phyloP scores from a whole-genome alignment of 2,113 vertebrate genomes.

The Tricholaema leucomelas region DNA sequence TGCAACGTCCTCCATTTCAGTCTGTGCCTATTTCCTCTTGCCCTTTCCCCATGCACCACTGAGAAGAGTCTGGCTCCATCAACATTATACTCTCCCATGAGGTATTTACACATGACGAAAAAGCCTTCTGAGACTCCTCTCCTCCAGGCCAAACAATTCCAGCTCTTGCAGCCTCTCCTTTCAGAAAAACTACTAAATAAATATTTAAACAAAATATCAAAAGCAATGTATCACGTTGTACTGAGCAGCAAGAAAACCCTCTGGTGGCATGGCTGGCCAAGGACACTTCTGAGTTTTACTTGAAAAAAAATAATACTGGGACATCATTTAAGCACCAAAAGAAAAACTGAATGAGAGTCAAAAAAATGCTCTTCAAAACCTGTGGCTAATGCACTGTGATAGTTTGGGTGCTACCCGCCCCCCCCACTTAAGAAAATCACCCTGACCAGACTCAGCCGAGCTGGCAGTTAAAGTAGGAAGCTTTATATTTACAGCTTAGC shows the following conservation, averaged over 20 bases:
- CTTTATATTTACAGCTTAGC: too few relatives aligned
- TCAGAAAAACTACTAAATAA: not conserved
- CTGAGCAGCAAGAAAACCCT: not conserved
- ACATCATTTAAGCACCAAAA: not conserved
- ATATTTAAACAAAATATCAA: not conserved
- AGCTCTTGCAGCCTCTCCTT: not conserved
- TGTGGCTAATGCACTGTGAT: not conserved
- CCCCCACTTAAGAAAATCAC: too few relatives aligned
- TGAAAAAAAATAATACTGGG: not conserved
- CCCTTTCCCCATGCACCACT: not conserved
- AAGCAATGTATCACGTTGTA: not conserved
- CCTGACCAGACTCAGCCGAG: too few relatives aligned
- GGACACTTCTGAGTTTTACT: not conserved
- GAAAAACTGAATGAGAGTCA: not conserved
- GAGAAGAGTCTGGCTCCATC: not conserved
- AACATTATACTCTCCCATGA: not conserved
- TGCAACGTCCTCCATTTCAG: not conserved
- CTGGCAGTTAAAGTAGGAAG: too few relatives aligned
- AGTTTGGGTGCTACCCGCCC: too few relatives aligned
- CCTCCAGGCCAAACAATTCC: not conserved
- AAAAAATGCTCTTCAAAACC: not conserved
- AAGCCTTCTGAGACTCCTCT: not conserved
- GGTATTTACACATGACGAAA: not conserved
- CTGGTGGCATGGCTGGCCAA: not conserved
- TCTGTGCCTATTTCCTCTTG: not conserved